phyloP scores from a whole-genome alignment of 2,888 invertebrate species.

The Adelphocoris suturalis region DNA sequence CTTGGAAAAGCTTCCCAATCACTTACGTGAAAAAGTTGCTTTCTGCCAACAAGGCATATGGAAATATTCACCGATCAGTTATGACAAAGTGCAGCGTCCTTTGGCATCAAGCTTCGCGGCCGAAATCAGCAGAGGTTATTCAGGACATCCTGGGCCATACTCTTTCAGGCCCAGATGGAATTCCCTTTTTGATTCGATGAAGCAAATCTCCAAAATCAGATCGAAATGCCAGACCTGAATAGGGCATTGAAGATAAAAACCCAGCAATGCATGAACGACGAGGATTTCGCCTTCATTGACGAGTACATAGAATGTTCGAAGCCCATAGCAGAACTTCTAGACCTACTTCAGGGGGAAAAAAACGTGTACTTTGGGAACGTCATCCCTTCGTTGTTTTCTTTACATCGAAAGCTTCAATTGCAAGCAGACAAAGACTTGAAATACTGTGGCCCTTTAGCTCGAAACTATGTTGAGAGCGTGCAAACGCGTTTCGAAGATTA shows the following conservation, averaged over 20 bases:
- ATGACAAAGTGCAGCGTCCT: constrained; percentile 60
- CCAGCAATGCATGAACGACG: constrained; percentile 47
- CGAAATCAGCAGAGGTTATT: constrained; percentile 52
- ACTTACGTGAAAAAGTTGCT: constrained; percentile 60
- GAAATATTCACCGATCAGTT: constrained; percentile 25
- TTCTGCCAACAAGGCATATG: neutral
- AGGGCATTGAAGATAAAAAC: constrained; percentile 49
- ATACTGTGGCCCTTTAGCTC: constrained; percentile 52
- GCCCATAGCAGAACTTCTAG: constrained; percentile 59
- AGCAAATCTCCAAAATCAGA: constrained; percentile 37
- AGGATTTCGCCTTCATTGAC: constrained; percentile 52
- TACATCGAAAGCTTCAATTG: constrained; percentile 27
- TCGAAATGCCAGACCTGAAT: constrained; percentile 11
- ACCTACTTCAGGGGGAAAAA: constrained; percentile 64
- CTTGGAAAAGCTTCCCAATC: constrained; percentile 53
- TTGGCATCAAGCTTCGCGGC: constrained; percentile 50
- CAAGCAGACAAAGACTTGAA: neutral
- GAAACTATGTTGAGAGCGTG: constrained; percentile 59
- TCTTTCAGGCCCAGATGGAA: constrained; percentile 66
- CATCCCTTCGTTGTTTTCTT: constrained; percentile 61
- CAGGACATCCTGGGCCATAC: constrained; percentile 61
- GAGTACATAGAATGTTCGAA: constrained; percentile 60
- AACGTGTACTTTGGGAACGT: constrained; percentile 46
- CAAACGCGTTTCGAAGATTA: constrained; percentile 53
- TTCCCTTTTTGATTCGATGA: constrained; percentile 47